Evolutionary conservation across 2,797 vertebrate genomes (phyloP), one percentile per base, ranked within the genome.

Genomic region (Galaxias olidus): DNA sequence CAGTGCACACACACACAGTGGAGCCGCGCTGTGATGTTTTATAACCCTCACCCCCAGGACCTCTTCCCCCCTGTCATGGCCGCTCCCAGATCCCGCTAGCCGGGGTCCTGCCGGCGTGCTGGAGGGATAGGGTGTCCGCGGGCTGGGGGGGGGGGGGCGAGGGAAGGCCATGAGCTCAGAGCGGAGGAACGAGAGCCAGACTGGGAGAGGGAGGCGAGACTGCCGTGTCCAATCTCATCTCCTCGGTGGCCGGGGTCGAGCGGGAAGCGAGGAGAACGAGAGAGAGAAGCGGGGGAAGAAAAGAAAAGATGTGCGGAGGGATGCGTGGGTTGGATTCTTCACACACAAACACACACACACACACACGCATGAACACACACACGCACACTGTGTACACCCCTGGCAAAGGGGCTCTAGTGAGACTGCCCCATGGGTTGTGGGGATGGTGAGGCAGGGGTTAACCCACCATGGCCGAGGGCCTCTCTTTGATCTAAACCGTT

Each of bases 401-500:
- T 61, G 75, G 79, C 79, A 71, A 71, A 75, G 66, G 30, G 68
- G 69, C 76, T 63, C 75, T 84, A 46, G 76, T 76, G 78, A 76
- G 69, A 78, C 81, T 77, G 84, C 82, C 84, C 80, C 84, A 53
- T 75, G 56, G 72, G 71, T 73, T 78, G 78, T 83, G 81, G 75
- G 75, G 75, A 19, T 78, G 78, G 77, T 73, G 86, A 86, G 77
- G 73, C 74, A 60, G 69, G 78, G 80, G 86, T 84, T 88, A 89
- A 85, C 84, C 69, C 78, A 73, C 57, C 74, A 63, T 78, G 45
- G 77, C 84, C 80, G 81, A 72, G 75, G 86, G 84, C 74, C 76
- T 67, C 63, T 61, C 79, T 92, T 92, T 92, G 87, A 92, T 90
- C 81, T 83, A 9, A 52, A 58, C 78, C 73, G 69, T 50, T 76